These are phyloP conservation scores for Julus scanicus DNA, from an alignment of 2,888 invertebrate genomes.

Conservation along the genomic window DNA sequence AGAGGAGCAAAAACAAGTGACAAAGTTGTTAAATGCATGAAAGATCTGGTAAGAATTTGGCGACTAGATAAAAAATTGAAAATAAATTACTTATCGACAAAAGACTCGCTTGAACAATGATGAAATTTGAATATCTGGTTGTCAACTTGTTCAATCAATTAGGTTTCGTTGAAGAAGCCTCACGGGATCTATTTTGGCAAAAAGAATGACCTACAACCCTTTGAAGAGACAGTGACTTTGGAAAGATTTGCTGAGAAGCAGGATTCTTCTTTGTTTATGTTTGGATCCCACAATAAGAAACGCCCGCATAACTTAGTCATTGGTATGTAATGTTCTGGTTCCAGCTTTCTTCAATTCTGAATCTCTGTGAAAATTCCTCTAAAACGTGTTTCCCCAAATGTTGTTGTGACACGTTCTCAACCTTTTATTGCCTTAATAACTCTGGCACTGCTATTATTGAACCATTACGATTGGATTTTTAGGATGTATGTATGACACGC, in stretches of 20 bases:
- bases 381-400: too few species aligned
- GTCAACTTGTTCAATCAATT: conserved; percentile 60
- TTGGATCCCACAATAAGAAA: conserved; percentile 94
- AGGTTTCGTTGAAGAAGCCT: conserved; percentile 86
- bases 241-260: conserved; percentile 78
- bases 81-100: too few species aligned
- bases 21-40: conserved; percentile 79
- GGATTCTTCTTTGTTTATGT: conserved; percentile 89
- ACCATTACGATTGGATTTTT: conserved; percentile 16
- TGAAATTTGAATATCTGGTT: background rate
- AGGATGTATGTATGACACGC: conserved; percentile 86
- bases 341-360: too few species aligned
- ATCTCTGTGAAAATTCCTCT: background rate
- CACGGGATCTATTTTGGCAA: conserved; percentile 76
- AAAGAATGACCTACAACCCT: conserved; percentile 90
- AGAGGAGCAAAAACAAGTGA: conserved; percentile 79
- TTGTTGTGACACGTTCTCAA: too few species aligned
- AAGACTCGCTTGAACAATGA: too few species aligned
- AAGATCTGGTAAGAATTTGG: conserved; percentile 76
- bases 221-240: conserved; percentile 87
- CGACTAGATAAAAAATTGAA: too few species aligned
- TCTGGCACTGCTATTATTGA: background rate
- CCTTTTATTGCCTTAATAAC: too few species aligned
- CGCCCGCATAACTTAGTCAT: conserved; percentile 90
- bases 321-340: conserved; percentile 69